phyloP scores from a whole-genome alignment of 2,888 invertebrate species.

The Netelia virgata region DNA sequence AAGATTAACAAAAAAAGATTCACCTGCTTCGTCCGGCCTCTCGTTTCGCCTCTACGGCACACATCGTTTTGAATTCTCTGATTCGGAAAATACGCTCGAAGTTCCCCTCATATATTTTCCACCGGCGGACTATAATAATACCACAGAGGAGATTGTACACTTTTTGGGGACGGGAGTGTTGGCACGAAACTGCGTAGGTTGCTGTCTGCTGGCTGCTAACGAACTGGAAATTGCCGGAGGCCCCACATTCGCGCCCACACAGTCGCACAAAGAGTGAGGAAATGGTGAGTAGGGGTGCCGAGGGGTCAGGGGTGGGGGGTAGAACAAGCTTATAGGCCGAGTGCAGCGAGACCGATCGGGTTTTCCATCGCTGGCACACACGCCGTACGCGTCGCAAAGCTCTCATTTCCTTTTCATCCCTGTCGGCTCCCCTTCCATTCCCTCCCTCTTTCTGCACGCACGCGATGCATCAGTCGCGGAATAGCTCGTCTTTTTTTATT shows the following conservation, averaged over 20 bases:
- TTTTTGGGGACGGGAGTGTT: conserved; percentile 7
- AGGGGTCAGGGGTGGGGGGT: neutral
- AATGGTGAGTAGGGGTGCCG: neutral
- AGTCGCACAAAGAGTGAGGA: conserved; percentile 19
- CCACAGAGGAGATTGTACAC: neutral
- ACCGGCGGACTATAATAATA: conserved; percentile 31
- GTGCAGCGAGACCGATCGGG: conserved; percentile 6
- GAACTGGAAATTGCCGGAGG: conserved; percentile 65
- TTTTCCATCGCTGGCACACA: conserved; percentile 28
- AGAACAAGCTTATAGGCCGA: neutral
- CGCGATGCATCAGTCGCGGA: conserved; percentile 11
- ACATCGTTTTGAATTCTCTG: conserved; percentile 27
- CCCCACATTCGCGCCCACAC: neutral
- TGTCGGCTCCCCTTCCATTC: conserved; percentile 2
- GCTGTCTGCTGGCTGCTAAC: conserved; percentile 55
- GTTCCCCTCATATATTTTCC: conserved; percentile 20
- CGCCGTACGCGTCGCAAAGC: conserved; percentile 29
- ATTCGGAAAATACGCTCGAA: conserved; percentile 20
- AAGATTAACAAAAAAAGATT: conserved; percentile 26
- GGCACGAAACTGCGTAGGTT: conserved; percentile 12
- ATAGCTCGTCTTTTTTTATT: conserved; percentile 70
- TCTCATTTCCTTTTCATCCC: conserved; percentile 17
- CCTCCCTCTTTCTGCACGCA: neutral
- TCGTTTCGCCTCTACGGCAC: conserved; percentile 23
- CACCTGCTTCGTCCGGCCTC: conserved; percentile 11